Percentiles rank a stretch among this genome's conserved stretches.
These are phyloP conservation scores for Callyntrura guangdongensis DNA, from an alignment of 2,888 invertebrate species.

Conservation along the genomic window DNA sequence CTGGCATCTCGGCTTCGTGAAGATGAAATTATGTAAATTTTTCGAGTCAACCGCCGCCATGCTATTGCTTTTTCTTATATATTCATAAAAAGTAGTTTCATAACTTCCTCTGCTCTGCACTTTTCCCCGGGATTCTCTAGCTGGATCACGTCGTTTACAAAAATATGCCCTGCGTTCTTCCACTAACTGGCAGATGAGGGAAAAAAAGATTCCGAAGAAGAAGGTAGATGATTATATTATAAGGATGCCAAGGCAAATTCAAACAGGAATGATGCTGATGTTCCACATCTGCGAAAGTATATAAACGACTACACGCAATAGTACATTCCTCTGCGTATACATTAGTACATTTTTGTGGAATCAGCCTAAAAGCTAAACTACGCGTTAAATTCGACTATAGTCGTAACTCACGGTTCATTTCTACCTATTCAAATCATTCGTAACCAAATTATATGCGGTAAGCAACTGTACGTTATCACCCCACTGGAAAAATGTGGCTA, in stretches of 20 bases:
- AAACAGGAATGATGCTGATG: constrained; percentile 1
- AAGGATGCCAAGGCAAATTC: constrained; percentile 17
- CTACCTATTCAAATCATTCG: constrained; percentile 61
- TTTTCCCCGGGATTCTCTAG: constrained; percentile 25
- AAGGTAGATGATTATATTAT: constrained; percentile 7
- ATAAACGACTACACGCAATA: too few species aligned
- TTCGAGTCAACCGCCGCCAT: constrained; percentile 63
- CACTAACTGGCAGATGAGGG: too few species aligned
- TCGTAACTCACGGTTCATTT: constrained; percentile 68
- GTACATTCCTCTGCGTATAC: not conserved
- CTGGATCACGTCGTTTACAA: constrained; percentile 48
- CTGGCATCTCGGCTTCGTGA: constrained; percentile 44
- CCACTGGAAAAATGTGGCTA: not conserved
- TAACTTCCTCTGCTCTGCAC: constrained; percentile 75
- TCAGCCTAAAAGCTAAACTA: constrained; percentile 69
- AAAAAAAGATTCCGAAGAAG: not conserved
- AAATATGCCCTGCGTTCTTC: constrained; percentile 32
- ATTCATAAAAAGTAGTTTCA: constrained; percentile 80
- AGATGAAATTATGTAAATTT: constrained; percentile 83
- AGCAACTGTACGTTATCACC: not conserved
- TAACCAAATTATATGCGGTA: not conserved
- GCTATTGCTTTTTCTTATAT: constrained; percentile 78
- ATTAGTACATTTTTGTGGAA: too few species aligned
- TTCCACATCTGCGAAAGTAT: not conserved
- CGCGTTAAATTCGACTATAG: constrained; percentile 75